phyloP scores from a whole-genome alignment of 2,113 vertebrate genomes.

The pig (Sus scrofa) region T2T-Sscrofa CM000830.6:123175001-123175500 shows the following conservation, averaged over 20 bases:
- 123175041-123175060: background rate
- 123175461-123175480: no score
- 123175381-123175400: no score
- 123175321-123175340: no score
- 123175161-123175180: background rate
- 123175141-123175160: background rate
- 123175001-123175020: background rate
- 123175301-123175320: no score
- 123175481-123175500: no score
- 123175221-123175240: background rate
- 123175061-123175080: background rate
- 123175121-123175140: background rate
- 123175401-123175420: no score
- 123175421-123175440: no score
- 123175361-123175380: no score
- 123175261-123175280: no score
- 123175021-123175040: background rate
- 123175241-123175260: background rate
- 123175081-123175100: background rate
- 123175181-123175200: background rate
- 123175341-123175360: no score
- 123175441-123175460: no score
- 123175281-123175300: no score
- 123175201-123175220: background rate
- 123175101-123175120: background rate